Conservation (phyloP, 2,113 vertebrate species). For the Megaleporinus macrocephalus region DNA sequence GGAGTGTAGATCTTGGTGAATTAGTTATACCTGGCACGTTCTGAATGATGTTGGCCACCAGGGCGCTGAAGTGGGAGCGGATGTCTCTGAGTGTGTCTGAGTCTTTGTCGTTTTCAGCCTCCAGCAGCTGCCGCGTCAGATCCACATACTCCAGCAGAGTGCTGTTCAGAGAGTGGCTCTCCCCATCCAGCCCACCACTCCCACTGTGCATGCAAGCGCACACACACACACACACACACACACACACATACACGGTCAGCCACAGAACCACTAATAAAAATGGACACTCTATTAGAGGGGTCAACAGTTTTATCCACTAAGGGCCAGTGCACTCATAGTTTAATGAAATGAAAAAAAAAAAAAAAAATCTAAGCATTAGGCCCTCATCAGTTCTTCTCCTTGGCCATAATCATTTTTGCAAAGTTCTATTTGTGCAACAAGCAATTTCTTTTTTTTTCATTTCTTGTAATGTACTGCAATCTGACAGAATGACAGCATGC, state of each 20-base stretch:
- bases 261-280: neutral
- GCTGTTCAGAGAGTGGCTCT: conserved; percentile 96
- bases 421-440: too few species aligned
- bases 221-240: conserved; percentile 15
- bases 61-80: conserved; percentile 98
- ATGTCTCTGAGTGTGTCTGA: conserved; percentile 96
- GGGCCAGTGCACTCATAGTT: too few species aligned
- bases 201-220: conserved; percentile 75
- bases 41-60: conserved; percentile 99
- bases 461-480: too few species aligned
- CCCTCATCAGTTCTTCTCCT: too few species aligned
- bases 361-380: too few species aligned
- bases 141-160: conserved; percentile 96
- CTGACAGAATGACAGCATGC: too few species aligned
- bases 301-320: too few species aligned
- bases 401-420: too few species aligned
- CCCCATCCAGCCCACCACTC: conserved; percentile 94
- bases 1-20: neutral
- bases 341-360: too few species aligned
- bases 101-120: conserved; percentile 99
- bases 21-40: conserved; percentile 91
- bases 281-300: too few species aligned
- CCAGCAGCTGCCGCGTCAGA: conserved; percentile 94
- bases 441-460: too few species aligned
- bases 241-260: neutral